A percentile compares a stretch with the other conserved stretches of the same genome.
Conservation (phyloP, 2,888 invertebrate species). For the Drosophila subsilvestris region DNA sequence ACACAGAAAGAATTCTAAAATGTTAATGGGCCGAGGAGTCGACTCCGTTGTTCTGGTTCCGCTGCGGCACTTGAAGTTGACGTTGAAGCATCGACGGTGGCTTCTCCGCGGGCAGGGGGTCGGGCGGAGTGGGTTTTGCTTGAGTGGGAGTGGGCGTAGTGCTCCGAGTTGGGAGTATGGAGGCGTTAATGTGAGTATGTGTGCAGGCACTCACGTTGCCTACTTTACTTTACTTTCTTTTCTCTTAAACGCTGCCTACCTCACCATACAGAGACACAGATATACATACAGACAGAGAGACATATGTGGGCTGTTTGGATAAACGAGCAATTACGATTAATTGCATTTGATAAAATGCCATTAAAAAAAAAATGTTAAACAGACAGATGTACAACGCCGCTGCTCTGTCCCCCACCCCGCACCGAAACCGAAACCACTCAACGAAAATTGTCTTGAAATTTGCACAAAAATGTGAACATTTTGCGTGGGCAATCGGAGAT, state of each 20-base stretch:
- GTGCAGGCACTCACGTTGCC: slow-evolving; percentile 21
- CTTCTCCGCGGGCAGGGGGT: not conserved
- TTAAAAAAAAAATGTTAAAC: slow-evolving; percentile 57
- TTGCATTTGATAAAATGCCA: slow-evolving; percentile 71
- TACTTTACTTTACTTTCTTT: slow-evolving; percentile 46
- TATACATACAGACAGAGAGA: slow-evolving; percentile 11
- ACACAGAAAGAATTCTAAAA: slow-evolving; percentile 58
- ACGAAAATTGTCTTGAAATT: slow-evolving; percentile 33
- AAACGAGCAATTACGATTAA: slow-evolving; percentile 75
- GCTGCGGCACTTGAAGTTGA: slow-evolving; percentile 46
- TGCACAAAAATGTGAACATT: slow-evolving; percentile 37
- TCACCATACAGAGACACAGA: not conserved
- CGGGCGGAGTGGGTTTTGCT: not conserved
- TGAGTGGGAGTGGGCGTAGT: not conserved
- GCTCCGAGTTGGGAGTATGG: slow-evolving; percentile 17
- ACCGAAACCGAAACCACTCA: not conserved
- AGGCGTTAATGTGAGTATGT: slow-evolving; percentile 51
- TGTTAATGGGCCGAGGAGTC: slow-evolving; percentile 65
- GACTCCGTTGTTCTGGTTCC: slow-evolving; percentile 53
- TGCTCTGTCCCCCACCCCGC: not conserved
- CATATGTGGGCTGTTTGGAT: slow-evolving; percentile 51
- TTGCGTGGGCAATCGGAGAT: slow-evolving; percentile 38
- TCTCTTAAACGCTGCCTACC: slow-evolving; percentile 7
- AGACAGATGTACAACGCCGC: slow-evolving; percentile 24
- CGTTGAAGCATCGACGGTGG: slow-evolving; percentile 37